phyloP scores from a whole-genome alignment of 1,140 invertebrate species.

The Mizuhopecten yessoensis region DNA sequence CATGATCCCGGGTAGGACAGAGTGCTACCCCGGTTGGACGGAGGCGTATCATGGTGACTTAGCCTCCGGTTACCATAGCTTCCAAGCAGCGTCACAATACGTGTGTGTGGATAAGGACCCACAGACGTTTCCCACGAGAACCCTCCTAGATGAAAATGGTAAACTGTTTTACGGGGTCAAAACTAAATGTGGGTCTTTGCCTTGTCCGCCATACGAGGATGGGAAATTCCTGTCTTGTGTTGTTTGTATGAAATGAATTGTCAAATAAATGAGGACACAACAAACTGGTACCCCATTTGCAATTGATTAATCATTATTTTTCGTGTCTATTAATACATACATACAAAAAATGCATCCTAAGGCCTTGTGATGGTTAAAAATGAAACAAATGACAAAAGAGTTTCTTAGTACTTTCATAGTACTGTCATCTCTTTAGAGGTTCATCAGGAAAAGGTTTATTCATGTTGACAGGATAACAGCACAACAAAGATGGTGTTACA shows the following conservation, averaged over 20 bases:
- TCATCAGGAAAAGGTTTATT: no score
- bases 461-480: no score
- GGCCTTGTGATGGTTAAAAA: no score
- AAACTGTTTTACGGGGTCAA: conserved; percentile 53
- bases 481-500: no score
- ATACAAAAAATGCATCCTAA: no score
- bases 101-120: conserved; percentile 47
- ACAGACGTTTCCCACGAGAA: conserved; percentile 12
- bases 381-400: no score
- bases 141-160: conserved; percentile 30
- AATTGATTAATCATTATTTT: no score
- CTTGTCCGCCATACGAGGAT: conserved; percentile 56
- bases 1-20: conserved; percentile 56
- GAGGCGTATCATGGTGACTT: conserved; percentile 47
- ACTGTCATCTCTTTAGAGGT: no score
- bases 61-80: background rate
- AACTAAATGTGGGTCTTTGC: conserved; percentile 56
- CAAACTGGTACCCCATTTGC: no score
- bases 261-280: no score
- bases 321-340: no score
- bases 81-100: conserved; percentile 4
- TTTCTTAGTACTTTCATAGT: no score
- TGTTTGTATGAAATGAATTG: conserved; percentile 44
- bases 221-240: conserved; percentile 49
- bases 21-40: conserved; percentile 50